Base-by-base conservation (phyloP, 2,888 invertebrate genomes). In the Dascillus cervinus region DNA sequence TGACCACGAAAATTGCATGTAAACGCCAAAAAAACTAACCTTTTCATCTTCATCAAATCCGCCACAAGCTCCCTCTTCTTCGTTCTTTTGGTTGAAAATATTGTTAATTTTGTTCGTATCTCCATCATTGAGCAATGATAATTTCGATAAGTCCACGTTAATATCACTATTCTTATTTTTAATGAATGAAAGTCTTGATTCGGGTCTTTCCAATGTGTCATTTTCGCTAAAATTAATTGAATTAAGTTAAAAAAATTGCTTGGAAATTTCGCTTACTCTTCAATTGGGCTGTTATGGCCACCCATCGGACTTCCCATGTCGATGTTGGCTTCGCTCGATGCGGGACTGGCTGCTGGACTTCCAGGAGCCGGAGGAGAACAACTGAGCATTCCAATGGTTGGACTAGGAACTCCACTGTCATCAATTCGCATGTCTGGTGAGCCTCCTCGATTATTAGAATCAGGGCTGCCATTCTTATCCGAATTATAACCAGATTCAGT, bases 401-500 rank as follows among this genome's bases (percentile, higher is more conserved):
- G 60, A 41, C 57, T 62, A 3, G 58, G 59, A 11, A 60, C 55
- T 6, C 59, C 60, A 28, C 58, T 59, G 30, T 62, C 62, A 27
- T 58, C 58, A 3, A 58, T 47, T 3, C 49, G 41, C 46, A 54
- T 55, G 14, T 53, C 55, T 0, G 61, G 58, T 0, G 58, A 57
- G 29, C 37, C 41, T 4, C 48, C 49, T 11, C 49, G 46, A 39
- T 56, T 57, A 32, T 59, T 60, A 3, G 56, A 55, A 37, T 58
- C 56, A 1, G 59, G 56, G 39, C 62, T 63, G 37, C 58, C 54
- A 31, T 60, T 57, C 42, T 73, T 73, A 35, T 64, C 65, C 0
- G 73, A 80, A 60, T 79, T 79, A 52, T 81, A 81, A 1, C 79
- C 79, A 0, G 79, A 79, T 52, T 82, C 82, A 53, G 72, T 70